A percentile compares a stretch with the other conserved stretches of the same genome.
Conservation (phyloP, 2,888 invertebrate genomes). For the Halocaridina rubra region DNA sequence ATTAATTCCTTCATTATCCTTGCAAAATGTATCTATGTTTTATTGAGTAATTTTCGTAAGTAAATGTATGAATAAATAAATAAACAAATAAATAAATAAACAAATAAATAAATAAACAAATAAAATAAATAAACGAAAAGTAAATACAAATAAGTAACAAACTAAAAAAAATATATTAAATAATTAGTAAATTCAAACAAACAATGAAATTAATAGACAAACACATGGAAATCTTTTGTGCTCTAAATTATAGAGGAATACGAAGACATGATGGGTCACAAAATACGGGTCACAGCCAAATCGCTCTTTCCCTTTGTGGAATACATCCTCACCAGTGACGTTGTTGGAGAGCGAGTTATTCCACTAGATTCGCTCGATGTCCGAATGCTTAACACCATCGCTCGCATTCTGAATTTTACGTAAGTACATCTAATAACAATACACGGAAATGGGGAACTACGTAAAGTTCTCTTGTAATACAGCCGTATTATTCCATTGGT, state of each 20-base stretch:
- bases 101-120: too few relatives aligned
- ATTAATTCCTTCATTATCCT: too few relatives aligned
- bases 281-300: slow-evolving; percentile 18
- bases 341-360: slow-evolving; percentile 16
- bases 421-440: background rate
- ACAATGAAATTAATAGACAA: background rate
- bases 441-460: too few relatives aligned
- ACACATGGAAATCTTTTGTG: background rate
- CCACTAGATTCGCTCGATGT: slow-evolving; percentile 26
- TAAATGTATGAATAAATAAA: too few relatives aligned
- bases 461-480: too few relatives aligned
- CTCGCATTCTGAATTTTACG: slow-evolving; percentile 38
- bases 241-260: background rate
- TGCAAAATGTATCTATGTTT: too few relatives aligned
- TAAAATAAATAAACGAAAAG: too few relatives aligned
- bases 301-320: slow-evolving; percentile 38
- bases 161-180: background rate
- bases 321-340: background rate
- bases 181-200: background rate
- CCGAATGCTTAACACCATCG: slow-evolving; percentile 28
- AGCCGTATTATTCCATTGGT: too few relatives aligned
- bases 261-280: slow-evolving; percentile 31
- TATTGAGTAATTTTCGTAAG: too few relatives aligned
- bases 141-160: too few relatives aligned
- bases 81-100: too few relatives aligned